Base-by-base conservation (phyloP, 1,140 invertebrate species). In the Calliopsis andreniformis region DNA sequence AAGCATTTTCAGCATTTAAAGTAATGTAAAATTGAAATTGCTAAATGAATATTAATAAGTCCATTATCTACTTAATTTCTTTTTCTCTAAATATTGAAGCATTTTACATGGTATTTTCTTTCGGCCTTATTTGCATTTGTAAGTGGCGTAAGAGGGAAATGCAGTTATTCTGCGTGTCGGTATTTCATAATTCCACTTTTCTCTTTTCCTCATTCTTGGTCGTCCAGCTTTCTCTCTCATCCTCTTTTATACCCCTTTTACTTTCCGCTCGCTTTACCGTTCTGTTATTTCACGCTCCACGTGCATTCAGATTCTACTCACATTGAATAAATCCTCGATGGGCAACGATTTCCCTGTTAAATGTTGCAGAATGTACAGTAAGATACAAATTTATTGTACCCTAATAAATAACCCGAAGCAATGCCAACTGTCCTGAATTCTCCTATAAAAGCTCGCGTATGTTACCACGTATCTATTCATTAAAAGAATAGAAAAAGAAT, bases 231-330 rank as follows among this genome's bases (percentile, higher is more conserved):
- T 64, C 43, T 47, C 62, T 64, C 32, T 49, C 45, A 69, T 58
- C 30, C 53, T 39, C 43, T 35, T 45, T 45, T 28, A 32, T 45
- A 56, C 16, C 28, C 25, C 23, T 69, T 69, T 32, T 69, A 58
- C 53, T 58, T 69, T 69, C 39, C 51, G 14, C 39, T 42, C 66
- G 51, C 14, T 45, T 43, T 45, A 42, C 25, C 51, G 20, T 12
- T 42, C 32, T 56, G 51, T 53, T 39, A 67, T 67, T 67, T 67
- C 64, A 67, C 64, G 64, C 47, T 67, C 23, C 64, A 18, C 49
- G 49, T 53, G 20, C 64, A 67, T 39, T 67, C 64, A 42, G 32
- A 67, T 67, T 53, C 51, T 16, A 3, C 47, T 35, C 32, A 20
- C 20, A 28, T 39, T 47, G 20, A 67, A 32, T 39, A 39, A 55